Evolutionary conservation across 2,888 invertebrate genomes (phyloP).

Genomic region (Tetramorium bicarinatum): DNA sequence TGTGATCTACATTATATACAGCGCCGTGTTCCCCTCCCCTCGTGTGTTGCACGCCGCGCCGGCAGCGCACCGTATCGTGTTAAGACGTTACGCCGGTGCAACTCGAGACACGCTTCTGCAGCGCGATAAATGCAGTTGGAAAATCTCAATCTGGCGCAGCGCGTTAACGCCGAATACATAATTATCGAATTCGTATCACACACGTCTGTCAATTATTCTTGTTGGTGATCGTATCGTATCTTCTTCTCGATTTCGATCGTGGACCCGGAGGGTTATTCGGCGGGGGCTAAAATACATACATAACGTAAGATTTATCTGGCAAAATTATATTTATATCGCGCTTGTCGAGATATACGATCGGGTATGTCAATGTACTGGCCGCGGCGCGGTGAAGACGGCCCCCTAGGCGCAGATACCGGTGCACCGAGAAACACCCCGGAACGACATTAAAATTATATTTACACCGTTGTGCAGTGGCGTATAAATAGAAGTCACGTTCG

Average conservation of each 20-base stretch:
- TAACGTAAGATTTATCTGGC: constrained; percentile 18
- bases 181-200: constrained; percentile 7
- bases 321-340: constrained; percentile 47
- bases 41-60: neutral
- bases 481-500: constrained; percentile 48
- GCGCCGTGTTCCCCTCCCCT: neutral
- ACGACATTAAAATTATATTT: constrained; percentile 53
- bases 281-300: neutral
- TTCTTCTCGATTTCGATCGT: neutral
- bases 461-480: constrained; percentile 32
- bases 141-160: constrained; percentile 15
- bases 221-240: neutral
- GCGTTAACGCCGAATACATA: constrained; percentile 2
- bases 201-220: constrained; percentile 4
- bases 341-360: constrained; percentile 27
- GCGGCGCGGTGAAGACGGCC: neutral
- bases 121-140: constrained; percentile 1
- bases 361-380: constrained; percentile 35
- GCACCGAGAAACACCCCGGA: constrained; percentile 14
- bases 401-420: constrained; percentile 9
- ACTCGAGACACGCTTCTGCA: neutral
- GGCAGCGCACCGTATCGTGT: constrained; percentile 24
- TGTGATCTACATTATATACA: constrained; percentile 55
- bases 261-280: neutral
- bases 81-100: neutral